phyloP scores from a whole-genome alignment of 1,140 invertebrate genomes.

The Trichonephila clavata region DNA sequence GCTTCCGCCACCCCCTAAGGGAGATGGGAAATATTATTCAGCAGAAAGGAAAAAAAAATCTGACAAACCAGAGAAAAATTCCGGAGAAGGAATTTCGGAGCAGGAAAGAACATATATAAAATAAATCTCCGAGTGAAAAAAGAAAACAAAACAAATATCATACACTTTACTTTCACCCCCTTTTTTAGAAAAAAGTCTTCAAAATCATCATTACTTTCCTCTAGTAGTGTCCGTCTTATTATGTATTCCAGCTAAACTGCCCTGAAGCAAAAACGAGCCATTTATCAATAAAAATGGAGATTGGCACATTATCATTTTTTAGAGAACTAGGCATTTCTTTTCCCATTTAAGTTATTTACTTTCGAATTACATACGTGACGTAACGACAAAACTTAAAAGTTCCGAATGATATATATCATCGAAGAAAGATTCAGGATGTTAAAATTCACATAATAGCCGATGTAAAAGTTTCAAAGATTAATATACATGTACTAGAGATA shows the following conservation, averaged over 20 bases:
- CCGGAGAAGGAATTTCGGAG: neutral
- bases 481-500: neutral
- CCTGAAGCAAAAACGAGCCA: constrained; percentile 45
- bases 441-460: neutral
- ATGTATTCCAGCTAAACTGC: constrained; percentile 47
- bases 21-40: constrained; percentile 52
- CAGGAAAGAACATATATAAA: constrained; percentile 20
- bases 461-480: neutral
- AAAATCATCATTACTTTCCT: constrained; percentile 25
- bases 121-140: constrained; percentile 12
- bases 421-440: constrained; percentile 6
- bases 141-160: constrained; percentile 38
- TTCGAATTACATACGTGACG: constrained; percentile 38
- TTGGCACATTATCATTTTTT: constrained; percentile 51
- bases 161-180: neutral
- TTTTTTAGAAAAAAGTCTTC: constrained; percentile 8
- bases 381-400: constrained; percentile 37
- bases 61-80: constrained; percentile 23
- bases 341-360: constrained; percentile 54
- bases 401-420: constrained; percentile 11
- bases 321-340: neutral
- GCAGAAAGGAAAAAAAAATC: constrained; percentile 29
- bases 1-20: neutral
- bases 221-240: constrained; percentile 46
- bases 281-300: constrained; percentile 67